These are phyloP conservation scores for Anodontia alba DNA, from an alignment of 2,888 invertebrate genomes.

Conservation along the genomic window DNA sequence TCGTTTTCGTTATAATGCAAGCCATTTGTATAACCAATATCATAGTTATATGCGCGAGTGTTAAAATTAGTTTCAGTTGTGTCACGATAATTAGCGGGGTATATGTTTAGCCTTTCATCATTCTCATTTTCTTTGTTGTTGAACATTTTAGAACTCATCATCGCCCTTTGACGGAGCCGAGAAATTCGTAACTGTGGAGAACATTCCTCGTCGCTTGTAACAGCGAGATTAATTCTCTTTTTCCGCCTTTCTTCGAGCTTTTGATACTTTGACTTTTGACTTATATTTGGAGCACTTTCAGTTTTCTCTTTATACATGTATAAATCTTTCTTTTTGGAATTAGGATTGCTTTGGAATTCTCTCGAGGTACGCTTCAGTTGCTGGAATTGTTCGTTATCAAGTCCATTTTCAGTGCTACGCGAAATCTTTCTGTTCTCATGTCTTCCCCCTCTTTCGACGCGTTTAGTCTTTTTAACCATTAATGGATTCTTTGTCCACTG, in stretches of 20 bases:
- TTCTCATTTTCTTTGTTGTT: constrained; percentile 1
- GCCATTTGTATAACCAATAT: constrained; percentile 47
- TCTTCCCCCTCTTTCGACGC: constrained; percentile 64
- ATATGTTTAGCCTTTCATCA: neutral
- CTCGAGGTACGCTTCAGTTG: neutral
- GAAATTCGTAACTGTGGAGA: constrained; percentile 77
- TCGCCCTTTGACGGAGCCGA: constrained; percentile 74
- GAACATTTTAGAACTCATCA: constrained; percentile 59
- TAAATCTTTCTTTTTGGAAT: constrained; percentile 58
- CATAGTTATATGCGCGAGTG: constrained; percentile 38
- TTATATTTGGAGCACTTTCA: constrained; percentile 35
- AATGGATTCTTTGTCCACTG: constrained; percentile 79
- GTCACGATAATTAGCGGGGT: neutral
- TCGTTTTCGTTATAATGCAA: neutral
- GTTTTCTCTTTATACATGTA: constrained; percentile 54
- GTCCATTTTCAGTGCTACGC: constrained; percentile 50
- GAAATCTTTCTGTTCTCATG: constrained; percentile 68
- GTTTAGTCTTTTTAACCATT: constrained; percentile 67
- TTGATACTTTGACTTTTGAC: constrained; percentile 75
- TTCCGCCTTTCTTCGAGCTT: constrained; percentile 78
- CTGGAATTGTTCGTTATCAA: constrained; percentile 26
- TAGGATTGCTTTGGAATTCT: neutral
- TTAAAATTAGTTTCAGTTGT: neutral
- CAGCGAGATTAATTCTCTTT: constrained; percentile 75
- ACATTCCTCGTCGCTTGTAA: constrained; percentile 79